Evolutionary conservation across 2,113 vertebrate genomes (phyloP), one percentile per base, ranked within the genome.

Genomic region (Stigmatopora argus): DNA sequence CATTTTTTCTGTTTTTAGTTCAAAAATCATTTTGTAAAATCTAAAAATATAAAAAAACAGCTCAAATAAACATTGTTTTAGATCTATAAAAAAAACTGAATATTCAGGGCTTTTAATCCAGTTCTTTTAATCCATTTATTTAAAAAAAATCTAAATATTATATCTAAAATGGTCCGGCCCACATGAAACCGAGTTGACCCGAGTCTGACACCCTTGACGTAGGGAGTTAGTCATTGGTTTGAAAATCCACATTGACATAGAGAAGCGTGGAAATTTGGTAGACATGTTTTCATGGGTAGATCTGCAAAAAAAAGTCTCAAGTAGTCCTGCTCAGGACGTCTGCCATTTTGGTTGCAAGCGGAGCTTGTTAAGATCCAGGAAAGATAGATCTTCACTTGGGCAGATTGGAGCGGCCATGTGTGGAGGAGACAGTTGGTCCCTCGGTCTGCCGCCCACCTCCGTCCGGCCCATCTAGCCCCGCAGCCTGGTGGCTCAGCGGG

Each of bases 361-460:
- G 45, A 38, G 3, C 45, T 1, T 15, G 5, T 46, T 46, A 11
- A 46, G 45, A 5, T 52, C 12, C 21, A 26, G 12, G 52, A 10
- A 52, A 23, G n/a, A 6, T 18, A 19, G 51, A 1, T 72, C 65
- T 72, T 73, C 72, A 79, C 71, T n/a, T 45, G 71, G 69, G 72
- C 76, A 82, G 79, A 83, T 83, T 74, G 80, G 56, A 63, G 73
- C 76, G 79, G 81, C 72, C 85, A 83, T 86, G 84, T 89, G 87
- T 78, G n/a, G n/a, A n/a, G 81, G 74, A 81, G 86, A 86, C 87
- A 89, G 87, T 89, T 89, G 85, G 83, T 84, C 77, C 66, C 70
- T 64, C 84, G 84, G 83, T 83, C 83, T 83, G 85, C 85, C 41
- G 60, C 49, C n/a, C 51, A 23, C 19, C 51, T 19, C 19, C 3